phyloP scores from a whole-genome alignment of 2,797 vertebrate species.

The Tiaroga cobitis region DNA sequence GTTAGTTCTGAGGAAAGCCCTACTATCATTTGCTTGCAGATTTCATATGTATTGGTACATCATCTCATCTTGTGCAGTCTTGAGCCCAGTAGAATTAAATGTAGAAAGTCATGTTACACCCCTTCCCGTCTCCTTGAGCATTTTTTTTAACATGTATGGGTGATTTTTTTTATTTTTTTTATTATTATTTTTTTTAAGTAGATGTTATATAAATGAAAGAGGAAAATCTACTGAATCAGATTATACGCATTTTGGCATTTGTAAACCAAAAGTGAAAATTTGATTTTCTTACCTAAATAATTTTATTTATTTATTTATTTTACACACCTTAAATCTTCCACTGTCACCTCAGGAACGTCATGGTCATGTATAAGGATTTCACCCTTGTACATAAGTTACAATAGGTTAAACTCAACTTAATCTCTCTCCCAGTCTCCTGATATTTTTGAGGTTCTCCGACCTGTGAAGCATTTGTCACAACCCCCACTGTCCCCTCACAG shows the following conservation, averaged over 20 bases:
- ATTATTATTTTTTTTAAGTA: neutral
- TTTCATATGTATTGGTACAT: neutral
- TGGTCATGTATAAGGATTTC: neutral
- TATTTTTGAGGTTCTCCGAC: neutral
- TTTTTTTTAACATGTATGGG: neutral
- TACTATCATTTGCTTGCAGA: neutral
- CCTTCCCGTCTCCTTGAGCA: neutral
- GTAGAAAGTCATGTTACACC: neutral
- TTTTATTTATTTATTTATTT: neutral
- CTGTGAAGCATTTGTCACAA: neutral
- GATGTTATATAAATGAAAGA: neutral
- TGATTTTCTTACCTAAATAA: neutral
- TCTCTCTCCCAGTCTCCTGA: neutral
- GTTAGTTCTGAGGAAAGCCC: neutral
- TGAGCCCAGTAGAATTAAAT: neutral
- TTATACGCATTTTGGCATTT: neutral
- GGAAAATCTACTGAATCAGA: neutral
- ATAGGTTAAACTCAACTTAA: neutral
- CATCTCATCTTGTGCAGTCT: neutral
- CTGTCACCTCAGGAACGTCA: neutral
- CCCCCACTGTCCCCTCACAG: neutral
- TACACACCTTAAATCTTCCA: neutral
- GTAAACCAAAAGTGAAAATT: neutral
- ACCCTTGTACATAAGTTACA: neutral
- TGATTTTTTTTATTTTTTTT: no score